Percentiles rank a stretch among this genome's conserved stretches.
Evolutionary conservation across 35 echinoderm and acorn worm species (phyloP).

Genomic region (Apostichopus californicus): DNA sequence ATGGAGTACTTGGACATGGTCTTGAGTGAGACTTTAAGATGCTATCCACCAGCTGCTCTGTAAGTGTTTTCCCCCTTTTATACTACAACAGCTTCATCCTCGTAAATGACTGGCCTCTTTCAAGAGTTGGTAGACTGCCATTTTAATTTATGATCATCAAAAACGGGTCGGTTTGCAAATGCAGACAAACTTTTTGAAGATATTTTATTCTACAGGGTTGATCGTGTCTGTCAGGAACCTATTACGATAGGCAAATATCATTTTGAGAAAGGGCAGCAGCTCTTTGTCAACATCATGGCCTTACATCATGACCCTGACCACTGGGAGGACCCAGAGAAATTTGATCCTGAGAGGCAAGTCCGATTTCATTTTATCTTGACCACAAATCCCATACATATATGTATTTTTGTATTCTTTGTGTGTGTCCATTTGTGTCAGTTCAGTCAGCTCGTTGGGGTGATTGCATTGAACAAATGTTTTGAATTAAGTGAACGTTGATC

Average conservation of each 20-base stretch:
- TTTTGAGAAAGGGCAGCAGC: constrained; percentile 42
- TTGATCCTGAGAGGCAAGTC: constrained; percentile 78
- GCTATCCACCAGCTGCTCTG: constrained; percentile 32
- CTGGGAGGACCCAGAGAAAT: constrained; percentile 81
- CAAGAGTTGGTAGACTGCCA: no score
- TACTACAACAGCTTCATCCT: no score
- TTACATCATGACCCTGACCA: constrained; percentile 65
- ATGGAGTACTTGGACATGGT: constrained; percentile 49
- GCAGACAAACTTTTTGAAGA: no score
- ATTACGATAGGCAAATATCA: background rate
- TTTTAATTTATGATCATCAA: no score
- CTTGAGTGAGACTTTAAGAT: constrained; percentile 20
- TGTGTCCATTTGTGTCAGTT: no score
- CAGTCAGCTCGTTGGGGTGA: no score
- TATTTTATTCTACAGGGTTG: constrained; percentile 3
- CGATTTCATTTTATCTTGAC: background rate
- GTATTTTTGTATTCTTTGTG: no score
- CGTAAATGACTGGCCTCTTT: no score
- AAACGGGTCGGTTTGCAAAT: no score
- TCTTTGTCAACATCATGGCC: constrained; percentile 53
- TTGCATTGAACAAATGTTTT: no score
- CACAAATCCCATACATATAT: no score
- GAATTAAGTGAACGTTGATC: no score
- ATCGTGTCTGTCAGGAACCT: constrained; percentile 28
- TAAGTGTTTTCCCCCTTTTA: background rate